Conservation (phyloP, 2,888 invertebrate genomes). For the Malacosoma neustria region DNA sequence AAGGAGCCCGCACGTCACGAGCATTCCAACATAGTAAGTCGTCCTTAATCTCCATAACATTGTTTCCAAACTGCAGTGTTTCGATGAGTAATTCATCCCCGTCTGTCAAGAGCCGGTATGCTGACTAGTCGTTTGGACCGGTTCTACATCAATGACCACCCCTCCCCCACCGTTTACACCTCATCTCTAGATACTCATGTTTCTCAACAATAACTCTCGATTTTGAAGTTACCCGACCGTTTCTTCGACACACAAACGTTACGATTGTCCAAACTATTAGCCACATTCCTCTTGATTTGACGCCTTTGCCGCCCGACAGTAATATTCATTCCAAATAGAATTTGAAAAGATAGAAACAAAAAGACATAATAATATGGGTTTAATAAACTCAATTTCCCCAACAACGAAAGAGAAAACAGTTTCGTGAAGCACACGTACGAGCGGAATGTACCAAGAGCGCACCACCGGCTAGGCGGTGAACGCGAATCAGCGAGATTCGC, state of each 20-base stretch:
- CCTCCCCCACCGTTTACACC: constrained; percentile 43
- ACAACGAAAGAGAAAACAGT: constrained; percentile 48
- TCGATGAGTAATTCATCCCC: constrained; percentile 56
- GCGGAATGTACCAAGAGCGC: constrained; percentile 58
- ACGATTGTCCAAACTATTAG: constrained; percentile 7
- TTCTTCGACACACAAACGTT: constrained; percentile 14
- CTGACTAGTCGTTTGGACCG: constrained; percentile 45
- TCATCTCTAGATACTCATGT: constrained; percentile 35
- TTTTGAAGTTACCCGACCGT: constrained; percentile 44
- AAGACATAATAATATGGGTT: background rate
- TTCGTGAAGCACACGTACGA: constrained; percentile 52
- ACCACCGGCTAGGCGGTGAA: constrained; percentile 46
- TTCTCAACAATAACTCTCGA: constrained; percentile 48
- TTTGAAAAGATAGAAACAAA: background rate
- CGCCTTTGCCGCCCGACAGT: background rate
- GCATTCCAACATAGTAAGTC: constrained; percentile 23
- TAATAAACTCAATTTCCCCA: background rate
- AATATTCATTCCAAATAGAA: background rate
- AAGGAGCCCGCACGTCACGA: background rate
- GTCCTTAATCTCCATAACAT: constrained; percentile 28
- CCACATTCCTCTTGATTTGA: background rate
- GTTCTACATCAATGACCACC: constrained; percentile 69
- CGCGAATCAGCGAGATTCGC: constrained; percentile 60
- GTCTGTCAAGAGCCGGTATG: constrained; percentile 57
- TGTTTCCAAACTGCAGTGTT: constrained; percentile 39